Evolutionary conservation across 2,797 vertebrate species (phyloP), one percentile per base, ranked within the genome.

Genomic region (Alauda arvensis): DNA sequence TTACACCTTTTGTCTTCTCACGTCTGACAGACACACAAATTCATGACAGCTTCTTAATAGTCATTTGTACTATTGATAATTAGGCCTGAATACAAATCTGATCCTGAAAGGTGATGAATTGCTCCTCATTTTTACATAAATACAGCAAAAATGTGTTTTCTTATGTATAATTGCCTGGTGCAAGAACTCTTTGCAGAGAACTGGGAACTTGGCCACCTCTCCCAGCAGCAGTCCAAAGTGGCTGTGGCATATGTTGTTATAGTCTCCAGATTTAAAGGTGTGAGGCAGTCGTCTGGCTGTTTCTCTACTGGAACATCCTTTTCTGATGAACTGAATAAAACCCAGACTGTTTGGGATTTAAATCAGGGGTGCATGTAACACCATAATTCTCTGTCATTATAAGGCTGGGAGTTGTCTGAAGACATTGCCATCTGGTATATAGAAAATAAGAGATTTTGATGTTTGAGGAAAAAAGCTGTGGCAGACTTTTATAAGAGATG

Each of bases 281-380:
- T 1, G 2, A 79, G 55, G 71, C 83, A 55, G 59, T 89, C n/a
- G n/a, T 81, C 71, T 89, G 78, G 31, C 77, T 84, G 49, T 69
- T 91, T 79, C 49, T 93, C 34, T 65, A 21, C 33, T 59, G 51
- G 31, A 87, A 70, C 61, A 85, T 68, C 18, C 9, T 83, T 77
- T 91, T 79, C 77, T 84, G 75, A 79, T 81, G 43, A 93, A 84
- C 53, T 62, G 52, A 86, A 79, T 43, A 66, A 84, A 93, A 65
- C 14, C 16, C 37, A 33, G 69, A 88, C 66, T 89, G 51, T 78
- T 71, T 84, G 71, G 48, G 40, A n/a, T 87, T 82, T 83, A 87
- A 92, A 53, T 71, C 62, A 83, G 37, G 52, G 28, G 20, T 37
- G 28, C 43, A n/a, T 70, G 12, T 86, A 82, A 53, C 69, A 89